Evolutionary conservation across 2,113 vertebrate genomes (phyloP), one percentile per base, ranked within the genome.

Genomic region (Setophaga petechia): DNA sequence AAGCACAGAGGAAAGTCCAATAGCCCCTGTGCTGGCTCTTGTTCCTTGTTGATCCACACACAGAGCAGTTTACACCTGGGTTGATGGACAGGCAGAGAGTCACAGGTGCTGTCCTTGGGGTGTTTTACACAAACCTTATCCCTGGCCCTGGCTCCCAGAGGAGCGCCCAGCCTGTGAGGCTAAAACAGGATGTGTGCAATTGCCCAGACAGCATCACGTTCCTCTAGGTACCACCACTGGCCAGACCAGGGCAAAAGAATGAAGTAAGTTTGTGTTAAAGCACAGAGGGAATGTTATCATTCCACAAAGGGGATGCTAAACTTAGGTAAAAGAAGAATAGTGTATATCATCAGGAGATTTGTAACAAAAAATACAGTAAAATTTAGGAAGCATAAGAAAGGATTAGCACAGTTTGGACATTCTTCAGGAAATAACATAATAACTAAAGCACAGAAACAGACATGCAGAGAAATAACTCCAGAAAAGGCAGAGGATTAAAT

Each of bases 171-270:
- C 49, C 21, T 17, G 5, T 1, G 1, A 27, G 73, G 30, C 6
- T 41, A 11, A 63, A 86, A n/a, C 11, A 52, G 23, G 8, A 4
- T 7, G 10, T 16, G 24, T 10, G 6, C 15, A 6, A 0, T 2
- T 43, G 9, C 35, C 43, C 47, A 71, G 35, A 51, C 2, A 47
- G 15, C 8, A 12, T 7, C 37, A n/a, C 1, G 1, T 43, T n/a
- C 22, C 51, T 14, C 54, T 37, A 0, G 8, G 21, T 24, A 28
- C 24, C 43, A 24, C 35, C 20, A 5, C 35, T 24, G 31, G 20
- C 22, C 59, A 72, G 33, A 52, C 4, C 22, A 35, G 13, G 18
- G 12, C 31, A 41, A 71, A 24, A 81, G 58, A 43, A 69, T 67
- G 61, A 67, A 52, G 6, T 10, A 43, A 62, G 13, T 41, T 27